Percentiles rank a stretch among this genome's conserved stretches.
Evolutionary conservation across 2,113 vertebrate species (phyloP).

Genomic region (Misgurnus anguillicaudatus): DNA sequence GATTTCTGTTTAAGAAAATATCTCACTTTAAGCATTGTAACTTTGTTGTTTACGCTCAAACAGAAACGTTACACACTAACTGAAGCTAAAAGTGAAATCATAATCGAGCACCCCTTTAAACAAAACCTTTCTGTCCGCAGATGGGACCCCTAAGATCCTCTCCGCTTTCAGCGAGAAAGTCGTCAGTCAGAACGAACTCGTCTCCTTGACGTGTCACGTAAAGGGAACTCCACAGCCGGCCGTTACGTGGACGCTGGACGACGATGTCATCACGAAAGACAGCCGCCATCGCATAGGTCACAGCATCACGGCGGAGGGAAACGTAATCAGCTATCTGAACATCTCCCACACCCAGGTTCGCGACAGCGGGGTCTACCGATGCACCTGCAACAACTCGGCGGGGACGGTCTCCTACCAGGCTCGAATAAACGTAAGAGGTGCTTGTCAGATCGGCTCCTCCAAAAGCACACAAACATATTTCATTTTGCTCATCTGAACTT

Average conservation of each 20-base stretch:
- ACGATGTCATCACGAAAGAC: conserved; percentile 92
- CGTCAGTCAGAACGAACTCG: conserved; percentile 90
- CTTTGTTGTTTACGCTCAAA: too few species aligned
- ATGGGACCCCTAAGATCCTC: conserved; percentile 96
- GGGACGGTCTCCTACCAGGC: conserved; percentile 99
- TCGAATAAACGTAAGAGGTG: conserved; percentile 99
- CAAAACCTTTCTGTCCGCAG: conserved; percentile 65
- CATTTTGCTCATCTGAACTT: conserved; percentile 63
- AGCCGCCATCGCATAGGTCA: conserved; percentile 91
- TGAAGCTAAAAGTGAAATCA: too few species aligned
- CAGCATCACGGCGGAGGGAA: conserved; percentile 91
- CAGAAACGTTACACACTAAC: too few species aligned
- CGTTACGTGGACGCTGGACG: conserved; percentile 92
- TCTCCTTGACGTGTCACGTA: conserved; percentile 93
- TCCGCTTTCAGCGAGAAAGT: conserved; percentile 98
- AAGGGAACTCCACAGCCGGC: conserved; percentile 93
- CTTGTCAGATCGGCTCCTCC: conserved; percentile 99
- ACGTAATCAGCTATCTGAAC: conserved; percentile 96
- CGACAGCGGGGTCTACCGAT: conserved; percentile 96
- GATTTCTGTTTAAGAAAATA: too few species aligned
- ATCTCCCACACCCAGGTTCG: conserved; percentile 94
- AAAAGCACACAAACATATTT: conserved; percentile 77
- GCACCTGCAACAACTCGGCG: conserved; percentile 97
- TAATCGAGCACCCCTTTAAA: not conserved
- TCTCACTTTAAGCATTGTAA: too few species aligned